phyloP scores from a whole-genome alignment of 2,888 invertebrate genomes.

The Pterobdella sp. region DNA sequence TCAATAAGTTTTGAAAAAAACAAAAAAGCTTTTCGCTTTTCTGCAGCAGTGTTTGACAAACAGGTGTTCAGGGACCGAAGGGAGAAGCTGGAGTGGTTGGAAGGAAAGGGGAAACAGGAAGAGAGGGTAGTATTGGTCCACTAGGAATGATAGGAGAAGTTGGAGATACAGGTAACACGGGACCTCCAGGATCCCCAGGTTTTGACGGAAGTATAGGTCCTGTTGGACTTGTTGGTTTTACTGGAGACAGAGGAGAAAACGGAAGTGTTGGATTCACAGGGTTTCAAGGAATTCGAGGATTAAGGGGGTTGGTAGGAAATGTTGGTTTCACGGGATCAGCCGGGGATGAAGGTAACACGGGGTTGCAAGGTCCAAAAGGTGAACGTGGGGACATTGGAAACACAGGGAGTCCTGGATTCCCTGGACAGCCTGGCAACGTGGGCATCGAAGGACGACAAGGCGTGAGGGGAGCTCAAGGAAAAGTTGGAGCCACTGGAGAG shows the following conservation, averaged over 20 bases:
- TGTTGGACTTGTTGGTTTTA: conserved; percentile 16
- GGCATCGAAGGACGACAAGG: conserved; percentile 33
- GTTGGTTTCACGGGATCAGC: conserved; percentile 7
- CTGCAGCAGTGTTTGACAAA: no score
- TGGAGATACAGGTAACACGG: conserved; percentile 38
- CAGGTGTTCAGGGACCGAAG: background rate
- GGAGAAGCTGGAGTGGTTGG: conserved; percentile 17
- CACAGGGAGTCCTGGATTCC: conserved; percentile 32
- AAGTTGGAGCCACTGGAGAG: conserved; percentile 26
- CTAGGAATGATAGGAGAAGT: conserved; percentile 37
- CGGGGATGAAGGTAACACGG: background rate
- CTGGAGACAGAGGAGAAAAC: conserved; percentile 28
- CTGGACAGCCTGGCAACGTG: conserved; percentile 33
- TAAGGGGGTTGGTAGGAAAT: conserved; percentile 22
- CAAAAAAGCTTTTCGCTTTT: no score
- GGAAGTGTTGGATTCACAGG: conserved; percentile 28
- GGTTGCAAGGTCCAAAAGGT: conserved; percentile 29
- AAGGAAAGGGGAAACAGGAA: conserved; percentile 29
- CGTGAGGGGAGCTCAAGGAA: conserved; percentile 23
- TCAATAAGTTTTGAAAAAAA: no score
- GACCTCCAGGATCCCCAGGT: conserved; percentile 30
- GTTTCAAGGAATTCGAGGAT: conserved; percentile 27
- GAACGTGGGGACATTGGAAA: conserved; percentile 33
- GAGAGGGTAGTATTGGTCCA: conserved; percentile 31
- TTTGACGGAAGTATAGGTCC: conserved; percentile 26